These are phyloP conservation scores for Ostrea denselamellosa DNA, from an alignment of 1,140 invertebrate genomes.

Conservation along the genomic window DNA sequence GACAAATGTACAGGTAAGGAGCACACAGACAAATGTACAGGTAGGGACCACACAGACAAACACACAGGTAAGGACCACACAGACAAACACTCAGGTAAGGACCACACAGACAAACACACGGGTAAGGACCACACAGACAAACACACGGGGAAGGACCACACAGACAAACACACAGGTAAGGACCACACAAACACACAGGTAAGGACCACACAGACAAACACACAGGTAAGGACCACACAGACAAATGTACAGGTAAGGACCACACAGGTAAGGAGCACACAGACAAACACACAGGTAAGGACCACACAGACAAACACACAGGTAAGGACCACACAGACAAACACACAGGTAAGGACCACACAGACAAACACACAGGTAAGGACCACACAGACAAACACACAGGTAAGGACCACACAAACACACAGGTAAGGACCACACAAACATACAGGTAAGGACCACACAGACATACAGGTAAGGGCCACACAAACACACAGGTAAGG, in stretches of 20 bases:
- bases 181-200: no score
- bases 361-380: constrained; percentile 58
- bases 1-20: constrained; percentile 59
- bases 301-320: no score
- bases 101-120: constrained; percentile 49
- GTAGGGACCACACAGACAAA: no score
- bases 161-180: not conserved
- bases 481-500: no score
- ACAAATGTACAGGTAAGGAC: constrained; percentile 58
- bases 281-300: not conserved
- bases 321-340: not conserved
- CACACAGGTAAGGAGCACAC: not conserved
- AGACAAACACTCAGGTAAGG: constrained; percentile 58
- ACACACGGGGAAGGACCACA: no score
- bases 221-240: not conserved
- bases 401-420: no score
- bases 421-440: no score
- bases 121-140: constrained; percentile 40
- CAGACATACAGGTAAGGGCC: no score
- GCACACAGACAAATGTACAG: not conserved
- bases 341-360: not conserved
- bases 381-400: not conserved
- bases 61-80: no score
- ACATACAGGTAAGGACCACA: no score
- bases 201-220: not conserved